Percentiles rank a stretch among this genome's conserved stretches.
phyloP scores from a whole-genome alignment of 2,113 vertebrate species.

The Origma solitaria region DNA sequence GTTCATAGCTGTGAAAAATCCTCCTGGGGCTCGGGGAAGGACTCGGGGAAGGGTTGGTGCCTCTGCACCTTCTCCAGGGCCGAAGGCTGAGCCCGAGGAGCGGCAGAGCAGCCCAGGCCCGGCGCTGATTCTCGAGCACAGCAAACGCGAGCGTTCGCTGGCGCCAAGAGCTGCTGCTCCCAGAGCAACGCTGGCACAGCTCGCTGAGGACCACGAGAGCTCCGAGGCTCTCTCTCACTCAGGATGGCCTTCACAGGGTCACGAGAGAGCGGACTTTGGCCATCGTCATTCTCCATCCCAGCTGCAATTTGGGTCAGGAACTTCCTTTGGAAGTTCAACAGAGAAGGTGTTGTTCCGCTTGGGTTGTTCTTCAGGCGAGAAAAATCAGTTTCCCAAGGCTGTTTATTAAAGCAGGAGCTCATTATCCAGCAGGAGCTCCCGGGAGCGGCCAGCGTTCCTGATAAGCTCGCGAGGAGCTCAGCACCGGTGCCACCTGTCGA shows the following conservation, averaged over 20 bases:
- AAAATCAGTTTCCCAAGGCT: neutral
- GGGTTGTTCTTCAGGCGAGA: neutral
- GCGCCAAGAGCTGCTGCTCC: neutral
- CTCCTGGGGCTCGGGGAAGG: neutral
- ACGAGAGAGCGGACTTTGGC: neutral
- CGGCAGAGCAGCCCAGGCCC: neutral
- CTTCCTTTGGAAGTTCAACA: no score
- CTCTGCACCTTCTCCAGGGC: neutral
- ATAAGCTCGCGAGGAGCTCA: neutral
- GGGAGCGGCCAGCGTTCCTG: neutral
- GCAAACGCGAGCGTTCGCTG: rapidly evolving
- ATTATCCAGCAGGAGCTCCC: neutral
- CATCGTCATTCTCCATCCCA: neutral
- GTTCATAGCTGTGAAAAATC: neutral
- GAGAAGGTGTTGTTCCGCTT: neutral
- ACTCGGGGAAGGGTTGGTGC: neutral
- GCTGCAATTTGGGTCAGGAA: neutral
- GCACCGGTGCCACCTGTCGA: neutral
- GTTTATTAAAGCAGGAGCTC: neutral
- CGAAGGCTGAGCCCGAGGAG: neutral
- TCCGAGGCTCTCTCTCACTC: neutral
- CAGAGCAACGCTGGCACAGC: neutral
- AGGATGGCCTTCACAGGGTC: no score
- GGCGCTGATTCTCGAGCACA: neutral
- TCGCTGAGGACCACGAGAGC: neutral